Evolutionary conservation across 2,113 vertebrate species (phyloP).

Genomic region (Otus sunia): DNA sequence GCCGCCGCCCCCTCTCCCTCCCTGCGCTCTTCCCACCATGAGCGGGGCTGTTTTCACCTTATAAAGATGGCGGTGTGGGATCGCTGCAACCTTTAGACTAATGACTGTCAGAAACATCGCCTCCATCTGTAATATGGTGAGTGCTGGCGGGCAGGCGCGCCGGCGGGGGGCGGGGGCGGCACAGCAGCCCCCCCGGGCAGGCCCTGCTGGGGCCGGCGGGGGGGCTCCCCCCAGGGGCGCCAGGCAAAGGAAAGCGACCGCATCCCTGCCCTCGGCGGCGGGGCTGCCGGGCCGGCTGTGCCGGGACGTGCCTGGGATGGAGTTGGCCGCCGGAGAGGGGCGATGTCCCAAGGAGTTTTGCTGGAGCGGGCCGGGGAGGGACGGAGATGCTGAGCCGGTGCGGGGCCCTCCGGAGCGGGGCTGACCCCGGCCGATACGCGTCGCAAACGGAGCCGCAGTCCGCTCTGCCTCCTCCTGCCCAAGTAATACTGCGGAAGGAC

Average conservation of each 20-base stretch:
- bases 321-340: not conserved
- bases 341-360: not conserved
- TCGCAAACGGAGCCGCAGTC: not conserved
- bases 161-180: not conserved
- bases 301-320: not conserved
- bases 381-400: not conserved
- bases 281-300: not conserved
- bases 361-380: not conserved
- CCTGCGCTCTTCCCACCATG: conserved; percentile 74
- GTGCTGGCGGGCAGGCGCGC: conserved; percentile 62
- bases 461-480: not conserved
- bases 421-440: not conserved
- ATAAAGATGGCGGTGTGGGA: conserved; percentile 91
- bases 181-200: not conserved
- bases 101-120: conserved; percentile 99
- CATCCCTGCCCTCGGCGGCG: not conserved
- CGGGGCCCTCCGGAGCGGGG: not conserved
- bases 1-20: conserved; percentile 26
- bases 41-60: conserved; percentile 72
- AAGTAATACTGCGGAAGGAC: not conserved
- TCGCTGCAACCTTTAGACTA: conserved; percentile 90
- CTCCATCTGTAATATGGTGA: conserved; percentile 99
- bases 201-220: not conserved
- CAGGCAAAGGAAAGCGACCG: not conserved
- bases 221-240: not conserved